Evolutionary conservation across 1,140 invertebrate species (phyloP).

Genomic region (Drosophila murphyi): DNA sequence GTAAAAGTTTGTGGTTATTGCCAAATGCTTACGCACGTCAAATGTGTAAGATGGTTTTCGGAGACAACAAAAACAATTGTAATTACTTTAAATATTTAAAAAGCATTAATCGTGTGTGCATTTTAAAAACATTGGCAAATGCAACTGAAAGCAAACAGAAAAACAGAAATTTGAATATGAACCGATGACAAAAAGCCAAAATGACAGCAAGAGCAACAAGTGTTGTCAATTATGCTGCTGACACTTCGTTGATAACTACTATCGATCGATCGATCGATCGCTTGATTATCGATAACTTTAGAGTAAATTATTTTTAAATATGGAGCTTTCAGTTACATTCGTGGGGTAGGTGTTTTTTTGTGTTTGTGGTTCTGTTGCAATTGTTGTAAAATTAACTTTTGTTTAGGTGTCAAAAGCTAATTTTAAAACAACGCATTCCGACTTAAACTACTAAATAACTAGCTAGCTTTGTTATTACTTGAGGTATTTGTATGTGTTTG

Average conservation of each 20-base stretch:
- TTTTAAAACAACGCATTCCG: slow-evolving; percentile 65
- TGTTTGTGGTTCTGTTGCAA: slow-evolving; percentile 28
- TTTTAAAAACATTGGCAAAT: slow-evolving; percentile 50
- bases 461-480: slow-evolving; percentile 42
- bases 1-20: slow-evolving; percentile 21
- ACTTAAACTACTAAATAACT: slow-evolving; percentile 79
- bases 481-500: slow-evolving; percentile 67
- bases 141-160: slow-evolving; percentile 69
- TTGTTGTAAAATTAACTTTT: slow-evolving; percentile 74
- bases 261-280: neutral
- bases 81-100: slow-evolving; percentile 84
- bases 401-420: slow-evolving; percentile 51
- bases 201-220: slow-evolving; percentile 18
- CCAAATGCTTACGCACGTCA: slow-evolving; percentile 29
- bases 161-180: neutral
- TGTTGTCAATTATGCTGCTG: slow-evolving; percentile 13
- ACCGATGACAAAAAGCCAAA: neutral
- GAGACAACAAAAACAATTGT: slow-evolving; percentile 73
- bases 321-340: slow-evolving; percentile 57
- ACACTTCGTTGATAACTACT: neutral
- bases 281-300: slow-evolving; percentile 8
- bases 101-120: slow-evolving; percentile 69
- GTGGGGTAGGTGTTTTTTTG: slow-evolving; percentile 9
- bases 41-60: slow-evolving; percentile 38
- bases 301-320: slow-evolving; percentile 21